These are phyloP conservation scores for Eristalinus sepulchralis DNA, from an alignment of 2,888 invertebrate species.

Conservation along the genomic window DNA sequence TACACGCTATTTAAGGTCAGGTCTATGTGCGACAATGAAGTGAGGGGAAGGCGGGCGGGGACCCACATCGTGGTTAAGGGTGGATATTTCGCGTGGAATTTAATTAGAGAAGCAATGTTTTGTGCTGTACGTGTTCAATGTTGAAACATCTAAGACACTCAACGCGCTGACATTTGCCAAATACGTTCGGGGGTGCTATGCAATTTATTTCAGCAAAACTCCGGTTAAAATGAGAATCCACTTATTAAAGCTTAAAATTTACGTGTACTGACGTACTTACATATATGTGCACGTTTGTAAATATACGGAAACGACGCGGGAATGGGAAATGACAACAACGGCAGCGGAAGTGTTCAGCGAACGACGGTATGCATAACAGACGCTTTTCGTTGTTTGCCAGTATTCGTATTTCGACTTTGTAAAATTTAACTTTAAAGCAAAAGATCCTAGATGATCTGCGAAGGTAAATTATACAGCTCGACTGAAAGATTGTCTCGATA, in stretches of 20 bases:
- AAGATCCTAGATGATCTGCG: no score
- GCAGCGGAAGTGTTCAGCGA: no score
- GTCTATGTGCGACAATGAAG: neutral
- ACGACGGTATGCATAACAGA: no score
- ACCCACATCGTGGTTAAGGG: neutral
- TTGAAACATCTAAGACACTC: neutral
- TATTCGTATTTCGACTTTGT: no score
- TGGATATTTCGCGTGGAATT: conserved; percentile 58
- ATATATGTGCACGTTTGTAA: no score
- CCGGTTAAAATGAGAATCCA: neutral
- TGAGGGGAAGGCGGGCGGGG: neutral
- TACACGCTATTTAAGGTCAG: conserved; percentile 67
- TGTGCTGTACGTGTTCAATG: conserved; percentile 35
- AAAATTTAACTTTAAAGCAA: no score
- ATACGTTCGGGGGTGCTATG: neutral
- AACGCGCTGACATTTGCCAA: neutral
- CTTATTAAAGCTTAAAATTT: conserved; percentile 2
- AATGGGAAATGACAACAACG: no score
- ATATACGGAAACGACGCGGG: no score
- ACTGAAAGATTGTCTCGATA: no score
- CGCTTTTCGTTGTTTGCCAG: no score
- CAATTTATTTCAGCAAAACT: neutral
- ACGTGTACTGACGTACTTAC: neutral
- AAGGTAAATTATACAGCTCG: no score
- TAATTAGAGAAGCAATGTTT: conserved; percentile 64